Evolutionary conservation across 2,113 vertebrate genomes (phyloP).

Genomic region (Corythornis madagascariensis): DNA sequence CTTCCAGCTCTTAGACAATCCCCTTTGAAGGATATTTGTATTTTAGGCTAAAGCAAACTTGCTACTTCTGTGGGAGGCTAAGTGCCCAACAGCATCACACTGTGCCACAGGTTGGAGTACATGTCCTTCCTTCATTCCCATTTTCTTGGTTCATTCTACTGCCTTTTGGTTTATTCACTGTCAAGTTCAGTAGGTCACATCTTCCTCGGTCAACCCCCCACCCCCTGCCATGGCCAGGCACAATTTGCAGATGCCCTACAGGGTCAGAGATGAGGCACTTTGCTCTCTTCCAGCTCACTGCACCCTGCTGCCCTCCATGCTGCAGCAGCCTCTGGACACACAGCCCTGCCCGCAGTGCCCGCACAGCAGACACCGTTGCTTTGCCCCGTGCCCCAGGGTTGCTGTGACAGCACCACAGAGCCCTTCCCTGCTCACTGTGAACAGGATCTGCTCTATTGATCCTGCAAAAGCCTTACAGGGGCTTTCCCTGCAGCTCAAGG

Average conservation of each 20-base stretch:
- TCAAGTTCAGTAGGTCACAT: not conserved
- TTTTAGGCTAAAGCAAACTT: not conserved
- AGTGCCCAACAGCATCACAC: not conserved
- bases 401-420: not conserved
- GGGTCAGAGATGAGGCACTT: not conserved
- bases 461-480: not conserved
- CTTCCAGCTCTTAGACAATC: not conserved
- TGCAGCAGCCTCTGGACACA: fast-evolving
- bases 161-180: too few relatives aligned
- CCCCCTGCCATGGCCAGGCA: not conserved
- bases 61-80: not conserved
- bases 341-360: not conserved
- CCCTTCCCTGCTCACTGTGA: not conserved
- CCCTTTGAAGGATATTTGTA: not conserved
- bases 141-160: not conserved
- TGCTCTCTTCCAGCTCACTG: not conserved
- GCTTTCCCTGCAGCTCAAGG: slow-evolving; percentile 16
- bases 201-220: not conserved
- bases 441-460: not conserved
- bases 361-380: not conserved
- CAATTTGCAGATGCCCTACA: not conserved
- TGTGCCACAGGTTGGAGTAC: fast-evolving
- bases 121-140: fast-evolving
- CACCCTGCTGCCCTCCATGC: fast-evolving
- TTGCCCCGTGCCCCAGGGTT: fast-evolving